Evolutionary conservation across 2,113 vertebrate genomes (phyloP), one percentile per base, ranked within the genome.

Genomic region (Talpa occidentalis): DNA sequence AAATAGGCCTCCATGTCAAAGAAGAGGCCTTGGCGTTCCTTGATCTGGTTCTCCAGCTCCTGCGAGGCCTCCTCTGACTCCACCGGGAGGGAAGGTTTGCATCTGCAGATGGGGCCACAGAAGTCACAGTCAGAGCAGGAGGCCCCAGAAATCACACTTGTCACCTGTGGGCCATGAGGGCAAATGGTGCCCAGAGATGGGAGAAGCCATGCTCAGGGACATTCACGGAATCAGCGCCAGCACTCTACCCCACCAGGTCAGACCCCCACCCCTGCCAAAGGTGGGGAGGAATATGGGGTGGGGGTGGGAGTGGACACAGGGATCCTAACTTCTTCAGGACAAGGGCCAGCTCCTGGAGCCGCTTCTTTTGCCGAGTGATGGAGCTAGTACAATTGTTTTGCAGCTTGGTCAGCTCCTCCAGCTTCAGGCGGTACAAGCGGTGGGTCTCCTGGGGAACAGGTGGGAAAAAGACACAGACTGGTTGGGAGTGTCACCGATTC

Each of bases 1-100:
- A 99, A 98, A 52, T 99, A 99, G 62, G 99, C 98, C 81, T 99
- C 99, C 99, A 99, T 99, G 96, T 99, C 99, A 32, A 98, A 98
- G 97, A 99, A 99, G n/a, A 98, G 95, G 0, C 98, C 99, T 86
- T 98, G 98, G 87, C 98, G 97, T 32, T 98, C 98, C 90, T 98
- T 99, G 54, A 99, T 99, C 79, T 98, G 98, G 87, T 95, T 98
- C 96, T 99, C 98, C 11, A 99, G 98, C 85, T 98, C 98, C 40
- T 97, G 97, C 7, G 98, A 81, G 8, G 96, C 96, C 2, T 83
- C 86, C 0, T 86, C n/a, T 35, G 98, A 98, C 12, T 98, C 98
- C 0, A 97, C 97, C 5, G 96, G 96, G 2, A 90, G 37, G 93
- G 97, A 96, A 88, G 96, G 90, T 89, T 97, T 99, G 97, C 98